Evolutionary conservation across 2,797 vertebrate genomes (phyloP).

Genomic region (Aeoliscus strigatus): DNA sequence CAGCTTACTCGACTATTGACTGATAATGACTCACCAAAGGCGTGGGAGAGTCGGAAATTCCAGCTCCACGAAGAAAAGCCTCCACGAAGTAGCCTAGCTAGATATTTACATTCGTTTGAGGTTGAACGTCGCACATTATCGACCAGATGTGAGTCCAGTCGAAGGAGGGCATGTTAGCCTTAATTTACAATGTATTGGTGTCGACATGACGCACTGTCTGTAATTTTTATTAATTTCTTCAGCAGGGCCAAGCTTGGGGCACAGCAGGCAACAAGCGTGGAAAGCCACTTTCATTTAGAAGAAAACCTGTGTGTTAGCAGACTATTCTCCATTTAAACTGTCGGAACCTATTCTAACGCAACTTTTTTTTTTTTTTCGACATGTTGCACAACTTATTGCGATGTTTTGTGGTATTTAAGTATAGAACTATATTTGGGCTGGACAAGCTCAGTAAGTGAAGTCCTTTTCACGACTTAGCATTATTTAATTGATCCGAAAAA

Average conservation of each 20-base stretch:
- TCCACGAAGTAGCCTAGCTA: slow-evolving; percentile 51
- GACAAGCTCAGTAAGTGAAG: slow-evolving; percentile 64
- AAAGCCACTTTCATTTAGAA: slow-evolving; percentile 43
- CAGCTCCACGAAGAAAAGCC: slow-evolving; percentile 54
- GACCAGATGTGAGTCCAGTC: slow-evolving; percentile 1
- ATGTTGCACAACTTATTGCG: slow-evolving; percentile 21
- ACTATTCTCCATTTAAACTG: slow-evolving; percentile 56
- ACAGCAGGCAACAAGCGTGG: slow-evolving; percentile 38
- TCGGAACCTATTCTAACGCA: slow-evolving; percentile 65
- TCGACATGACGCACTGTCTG: no score
- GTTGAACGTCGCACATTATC: slow-evolving; percentile 12
- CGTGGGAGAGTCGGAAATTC: slow-evolving; percentile 72
- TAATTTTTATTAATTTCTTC: slow-evolving; percentile 82
- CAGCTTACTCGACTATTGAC: slow-evolving; percentile 53
- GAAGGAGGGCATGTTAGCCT: slow-evolving; percentile 42
- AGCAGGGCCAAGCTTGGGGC: slow-evolving; percentile 30
- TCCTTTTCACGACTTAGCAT: no score
- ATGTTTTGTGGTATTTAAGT: slow-evolving; percentile 66
- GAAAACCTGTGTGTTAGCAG: not conserved
- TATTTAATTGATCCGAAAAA: slow-evolving; percentile 5
- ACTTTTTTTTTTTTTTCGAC: slow-evolving; percentile 35
- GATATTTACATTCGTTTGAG: slow-evolving; percentile 50
- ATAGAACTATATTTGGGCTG: no score
- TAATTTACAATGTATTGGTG: slow-evolving; percentile 83
- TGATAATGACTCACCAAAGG: slow-evolving; percentile 68